These are phyloP conservation scores for Drosophila orosa DNA, from an alignment of 1,140 invertebrate genomes.

Conservation along the genomic window DNA sequence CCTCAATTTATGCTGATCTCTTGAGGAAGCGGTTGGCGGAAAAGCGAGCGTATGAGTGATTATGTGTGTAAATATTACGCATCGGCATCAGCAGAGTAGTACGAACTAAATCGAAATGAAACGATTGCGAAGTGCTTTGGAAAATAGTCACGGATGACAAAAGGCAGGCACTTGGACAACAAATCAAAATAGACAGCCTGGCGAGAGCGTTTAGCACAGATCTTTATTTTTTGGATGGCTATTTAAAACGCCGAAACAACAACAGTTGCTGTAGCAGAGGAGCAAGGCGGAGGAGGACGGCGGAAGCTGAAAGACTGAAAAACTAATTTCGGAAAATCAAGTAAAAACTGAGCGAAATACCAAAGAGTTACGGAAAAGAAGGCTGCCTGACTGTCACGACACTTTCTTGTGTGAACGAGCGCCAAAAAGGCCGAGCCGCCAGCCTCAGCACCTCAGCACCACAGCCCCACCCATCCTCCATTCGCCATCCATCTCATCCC, in stretches of 20 bases:
- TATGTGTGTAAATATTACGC: conserved; percentile 78
- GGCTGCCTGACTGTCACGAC: conserved; percentile 54
- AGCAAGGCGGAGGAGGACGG: conserved; percentile 5
- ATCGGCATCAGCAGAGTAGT: conserved; percentile 61
- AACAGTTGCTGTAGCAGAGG: conserved; percentile 18
- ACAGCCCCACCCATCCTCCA: conserved; percentile 14
- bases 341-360: conserved; percentile 81
- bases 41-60: conserved; percentile 69
- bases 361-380: conserved; percentile 80
- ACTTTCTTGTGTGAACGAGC: conserved; percentile 77
- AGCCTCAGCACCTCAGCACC: conserved; percentile 29
- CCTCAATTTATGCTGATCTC: conserved; percentile 23
- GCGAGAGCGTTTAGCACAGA: conserved; percentile 79
- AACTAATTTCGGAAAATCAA: conserved; percentile 83
- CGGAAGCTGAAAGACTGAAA: conserved; percentile 50
- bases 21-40: conserved; percentile 8
- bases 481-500: conserved; percentile 9
- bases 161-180: conserved; percentile 76
- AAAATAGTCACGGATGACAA: conserved; percentile 39
- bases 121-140: conserved; percentile 33
- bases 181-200: conserved; percentile 82
- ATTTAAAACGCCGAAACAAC: conserved; percentile 67
- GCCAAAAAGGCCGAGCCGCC: conserved; percentile 72
- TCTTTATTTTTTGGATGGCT: conserved; percentile 72
- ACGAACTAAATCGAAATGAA: conserved; percentile 19